A percentile compares a stretch with the other conserved stretches of the same genome.
Conservation (phyloP, 2,113 vertebrate species). For the Heloderma charlesbogerti region DNA sequence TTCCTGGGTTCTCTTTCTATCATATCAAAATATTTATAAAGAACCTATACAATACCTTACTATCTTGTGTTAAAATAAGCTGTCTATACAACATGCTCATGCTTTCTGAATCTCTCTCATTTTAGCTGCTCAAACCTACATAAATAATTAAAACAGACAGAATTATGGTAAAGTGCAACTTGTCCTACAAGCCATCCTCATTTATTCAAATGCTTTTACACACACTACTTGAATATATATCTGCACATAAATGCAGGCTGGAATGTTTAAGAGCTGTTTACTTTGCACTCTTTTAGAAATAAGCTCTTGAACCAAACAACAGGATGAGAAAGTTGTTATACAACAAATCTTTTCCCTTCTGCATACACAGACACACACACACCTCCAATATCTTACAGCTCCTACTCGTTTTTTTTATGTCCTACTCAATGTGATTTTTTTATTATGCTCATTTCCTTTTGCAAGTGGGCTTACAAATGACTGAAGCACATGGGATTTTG, state of each 20-base stretch:
- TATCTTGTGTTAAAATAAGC: neutral
- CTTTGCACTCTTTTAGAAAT: neutral
- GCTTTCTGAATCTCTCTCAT: neutral
- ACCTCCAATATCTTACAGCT: neutral
- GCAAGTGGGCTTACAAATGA: neutral
- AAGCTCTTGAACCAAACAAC: neutral
- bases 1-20: conserved; percentile 31
- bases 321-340: neutral
- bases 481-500: neutral
- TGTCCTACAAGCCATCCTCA: neutral
- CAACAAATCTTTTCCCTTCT: neutral
- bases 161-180: neutral
- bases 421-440: neutral
- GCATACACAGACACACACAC: neutral
- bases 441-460: neutral
- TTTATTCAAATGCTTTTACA: neutral
- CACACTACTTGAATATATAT: neutral
- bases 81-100: neutral
- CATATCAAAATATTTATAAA: conserved; percentile 31
- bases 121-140: neutral
- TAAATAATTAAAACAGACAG: neutral
- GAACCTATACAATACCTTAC: neutral
- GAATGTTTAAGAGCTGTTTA: neutral
- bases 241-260: neutral
- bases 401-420: neutral